Conservation (phyloP, 2,113 vertebrate genomes). For the Pitta sordida region DNA sequence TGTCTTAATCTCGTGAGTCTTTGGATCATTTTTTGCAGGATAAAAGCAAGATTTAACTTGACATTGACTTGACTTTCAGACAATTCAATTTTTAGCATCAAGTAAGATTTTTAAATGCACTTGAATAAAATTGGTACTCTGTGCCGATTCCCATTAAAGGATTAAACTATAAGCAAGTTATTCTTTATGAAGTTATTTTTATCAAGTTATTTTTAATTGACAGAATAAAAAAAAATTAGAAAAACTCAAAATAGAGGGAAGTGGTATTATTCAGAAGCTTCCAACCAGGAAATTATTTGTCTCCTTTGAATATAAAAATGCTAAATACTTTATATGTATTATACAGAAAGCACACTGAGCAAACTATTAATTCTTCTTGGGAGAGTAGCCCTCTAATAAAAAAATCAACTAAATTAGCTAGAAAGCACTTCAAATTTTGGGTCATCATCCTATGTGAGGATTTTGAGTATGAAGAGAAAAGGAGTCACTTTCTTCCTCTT, state of each 20-base stretch:
- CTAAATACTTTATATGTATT: not conserved
- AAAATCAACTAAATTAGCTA: not conserved
- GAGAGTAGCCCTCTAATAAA: not conserved
- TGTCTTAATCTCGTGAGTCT: not conserved
- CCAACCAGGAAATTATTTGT: conserved; percentile 42
- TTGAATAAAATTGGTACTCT: conserved; percentile 1
- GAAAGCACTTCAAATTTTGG: not conserved
- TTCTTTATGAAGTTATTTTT: conserved; percentile 28
- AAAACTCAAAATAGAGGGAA: not conserved
- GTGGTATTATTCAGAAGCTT: conserved; percentile 18
- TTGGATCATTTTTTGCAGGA: not conserved
- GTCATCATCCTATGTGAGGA: not conserved
- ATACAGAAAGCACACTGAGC: not conserved
- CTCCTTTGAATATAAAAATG: not conserved
- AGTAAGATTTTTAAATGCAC: conserved; percentile 18
- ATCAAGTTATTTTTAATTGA: conserved; percentile 24
- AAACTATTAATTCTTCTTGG: not conserved
- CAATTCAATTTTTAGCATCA: conserved; percentile 1
- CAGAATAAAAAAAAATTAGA: not conserved
- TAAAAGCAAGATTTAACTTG: conserved; percentile 25
- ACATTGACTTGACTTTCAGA: conserved; percentile 32
- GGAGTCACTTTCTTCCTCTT: not conserved
- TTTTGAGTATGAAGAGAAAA: not conserved
- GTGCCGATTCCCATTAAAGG: conserved; percentile 40
- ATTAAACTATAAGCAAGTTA: conserved; percentile 36